Conservation (phyloP, 2,113 vertebrate species). For the Trachemys scripta region DNA sequence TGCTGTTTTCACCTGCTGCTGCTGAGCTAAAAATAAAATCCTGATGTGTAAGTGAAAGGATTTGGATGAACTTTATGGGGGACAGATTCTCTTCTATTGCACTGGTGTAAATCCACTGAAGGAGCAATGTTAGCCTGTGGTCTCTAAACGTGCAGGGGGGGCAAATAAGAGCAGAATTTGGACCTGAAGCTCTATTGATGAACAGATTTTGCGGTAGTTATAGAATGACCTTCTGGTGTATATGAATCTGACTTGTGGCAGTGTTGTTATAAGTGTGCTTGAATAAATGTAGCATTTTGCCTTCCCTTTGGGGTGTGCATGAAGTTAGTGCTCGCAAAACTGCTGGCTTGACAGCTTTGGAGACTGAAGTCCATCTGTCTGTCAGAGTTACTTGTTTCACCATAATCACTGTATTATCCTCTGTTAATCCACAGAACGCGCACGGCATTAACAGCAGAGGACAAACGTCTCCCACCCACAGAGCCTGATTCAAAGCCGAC, state of each 20-base stretch:
- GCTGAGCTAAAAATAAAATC: constrained; percentile 41
- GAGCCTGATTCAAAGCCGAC: background rate
- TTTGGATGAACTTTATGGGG: background rate
- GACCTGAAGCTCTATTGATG: background rate
- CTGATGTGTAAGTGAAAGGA: background rate
- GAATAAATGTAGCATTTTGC: constrained; percentile 43
- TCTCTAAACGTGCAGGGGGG: background rate
- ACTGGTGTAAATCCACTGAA: background rate
- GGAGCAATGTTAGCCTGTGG: background rate
- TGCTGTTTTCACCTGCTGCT: constrained; percentile 30
- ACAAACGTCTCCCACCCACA: background rate
- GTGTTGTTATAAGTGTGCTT: constrained; percentile 31
- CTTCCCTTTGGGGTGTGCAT: background rate
- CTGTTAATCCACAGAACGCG: background rate
- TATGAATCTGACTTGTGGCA: constrained; percentile 9
- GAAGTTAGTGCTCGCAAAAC: background rate
- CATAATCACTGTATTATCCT: rapidly evolving
- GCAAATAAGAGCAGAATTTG: background rate
- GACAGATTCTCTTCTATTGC: background rate
- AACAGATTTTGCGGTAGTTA: constrained; percentile 49
- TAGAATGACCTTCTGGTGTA: background rate
- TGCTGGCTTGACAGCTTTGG: background rate
- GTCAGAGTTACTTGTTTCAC: background rate
- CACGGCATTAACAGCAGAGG: rapidly evolving
- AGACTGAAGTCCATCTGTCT: constrained; percentile 12